Evolutionary conservation across 2,113 vertebrate species (phyloP).

Genomic region (Passerina amoena): DNA sequence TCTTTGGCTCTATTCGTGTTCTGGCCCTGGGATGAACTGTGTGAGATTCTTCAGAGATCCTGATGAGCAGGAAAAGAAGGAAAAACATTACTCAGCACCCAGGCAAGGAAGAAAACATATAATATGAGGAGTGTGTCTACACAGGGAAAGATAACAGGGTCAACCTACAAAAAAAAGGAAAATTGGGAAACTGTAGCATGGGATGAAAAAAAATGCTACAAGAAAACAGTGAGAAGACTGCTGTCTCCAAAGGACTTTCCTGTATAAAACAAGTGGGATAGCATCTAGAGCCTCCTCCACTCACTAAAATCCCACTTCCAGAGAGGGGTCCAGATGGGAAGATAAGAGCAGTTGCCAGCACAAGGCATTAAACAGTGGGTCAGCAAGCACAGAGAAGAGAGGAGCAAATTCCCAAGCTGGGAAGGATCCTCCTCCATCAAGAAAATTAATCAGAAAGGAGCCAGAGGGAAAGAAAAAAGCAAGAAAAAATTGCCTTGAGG

Average conservation of each 20-base stretch:
- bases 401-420: neutral
- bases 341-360: neutral
- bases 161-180: neutral
- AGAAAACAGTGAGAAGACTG: neutral
- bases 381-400: neutral
- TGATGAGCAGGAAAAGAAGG: neutral
- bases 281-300: neutral
- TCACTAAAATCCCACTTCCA: neutral
- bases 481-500: neutral
- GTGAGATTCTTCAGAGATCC: neutral
- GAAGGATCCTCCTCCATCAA: neutral
- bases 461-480: neutral
- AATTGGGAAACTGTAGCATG: neutral
- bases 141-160: neutral
- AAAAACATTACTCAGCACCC: neutral
- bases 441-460: slow-evolving; percentile 23
- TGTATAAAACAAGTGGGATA: neutral
- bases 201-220: neutral
- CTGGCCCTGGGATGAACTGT: rapidly evolving
- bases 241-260: neutral
- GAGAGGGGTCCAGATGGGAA: neutral
- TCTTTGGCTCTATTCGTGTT: neutral
- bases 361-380: neutral
- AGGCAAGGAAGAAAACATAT: neutral
- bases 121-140: neutral